Evolutionary conservation across 2,797 vertebrate genomes (phyloP).

Genomic region (Tokudaia muenninki): DNA sequence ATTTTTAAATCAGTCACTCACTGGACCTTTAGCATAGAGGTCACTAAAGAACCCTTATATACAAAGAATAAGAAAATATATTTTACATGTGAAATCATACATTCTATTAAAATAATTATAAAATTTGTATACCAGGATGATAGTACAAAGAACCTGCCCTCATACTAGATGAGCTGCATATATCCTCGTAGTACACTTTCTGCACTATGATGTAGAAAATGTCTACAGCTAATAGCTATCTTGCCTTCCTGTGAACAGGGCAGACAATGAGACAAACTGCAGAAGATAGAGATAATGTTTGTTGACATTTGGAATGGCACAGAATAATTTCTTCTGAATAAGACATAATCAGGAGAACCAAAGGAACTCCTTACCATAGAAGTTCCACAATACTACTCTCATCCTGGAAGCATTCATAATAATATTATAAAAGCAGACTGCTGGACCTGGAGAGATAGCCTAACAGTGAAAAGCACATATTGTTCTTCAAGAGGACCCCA

Average conservation of each 20-base stretch:
- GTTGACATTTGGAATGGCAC: neutral
- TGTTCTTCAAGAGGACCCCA: neutral
- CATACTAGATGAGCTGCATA: neutral
- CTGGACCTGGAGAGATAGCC: neutral
- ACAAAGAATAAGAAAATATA: neutral
- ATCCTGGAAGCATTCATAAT: neutral
- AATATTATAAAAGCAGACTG: neutral
- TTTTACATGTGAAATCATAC: neutral
- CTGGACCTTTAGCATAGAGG: neutral
- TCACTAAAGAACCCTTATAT: neutral
- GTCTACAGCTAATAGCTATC: neutral
- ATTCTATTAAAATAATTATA: neutral
- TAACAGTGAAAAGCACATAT: neutral
- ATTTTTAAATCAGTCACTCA: neutral
- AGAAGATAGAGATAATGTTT: neutral
- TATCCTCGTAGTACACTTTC: accelerated
- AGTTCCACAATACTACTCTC: neutral
- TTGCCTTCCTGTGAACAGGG: neutral
- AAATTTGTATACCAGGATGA: neutral
- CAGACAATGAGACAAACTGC: neutral
- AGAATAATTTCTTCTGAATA: too few species aligned
- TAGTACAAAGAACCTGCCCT: neutral
- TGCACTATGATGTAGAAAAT: neutral
- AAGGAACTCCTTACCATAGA: neutral
- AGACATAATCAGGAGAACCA: neutral